Evolutionary conservation across 2,113 vertebrate species (phyloP).

Genomic region (Bostrychus sinensis): DNA sequence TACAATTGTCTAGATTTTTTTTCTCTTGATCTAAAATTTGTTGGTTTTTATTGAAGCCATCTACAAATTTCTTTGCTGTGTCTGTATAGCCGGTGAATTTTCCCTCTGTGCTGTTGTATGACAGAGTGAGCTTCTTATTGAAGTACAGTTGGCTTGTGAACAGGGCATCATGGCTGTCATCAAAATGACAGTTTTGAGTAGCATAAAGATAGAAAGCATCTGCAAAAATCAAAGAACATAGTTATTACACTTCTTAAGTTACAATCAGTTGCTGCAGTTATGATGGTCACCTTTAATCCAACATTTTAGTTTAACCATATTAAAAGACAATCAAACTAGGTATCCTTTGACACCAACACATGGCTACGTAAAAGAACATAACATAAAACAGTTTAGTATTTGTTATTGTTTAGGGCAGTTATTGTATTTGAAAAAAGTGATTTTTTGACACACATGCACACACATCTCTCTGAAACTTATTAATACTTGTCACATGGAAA

Average conservation of each 20-base stretch:
- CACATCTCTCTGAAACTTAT: no score
- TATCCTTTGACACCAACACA: no score
- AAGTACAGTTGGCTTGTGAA: neutral
- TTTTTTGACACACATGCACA: no score
- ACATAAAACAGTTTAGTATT: no score
- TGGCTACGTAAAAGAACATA: no score
- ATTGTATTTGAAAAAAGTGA: no score
- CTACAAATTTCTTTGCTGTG: neutral
- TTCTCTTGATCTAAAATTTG: neutral
- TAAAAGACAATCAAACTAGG: neutral
- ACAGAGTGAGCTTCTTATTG: neutral
- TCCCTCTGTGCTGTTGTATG: slow-evolving; percentile 31
- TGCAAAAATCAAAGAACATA: neutral
- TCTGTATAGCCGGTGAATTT: slow-evolving; percentile 10
- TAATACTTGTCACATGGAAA: no score
- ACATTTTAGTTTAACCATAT: neutral
- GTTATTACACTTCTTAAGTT: neutral
- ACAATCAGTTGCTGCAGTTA: neutral
- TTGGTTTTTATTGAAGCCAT: neutral
- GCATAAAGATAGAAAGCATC: neutral
- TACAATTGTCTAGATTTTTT: neutral
- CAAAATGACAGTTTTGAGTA: neutral
- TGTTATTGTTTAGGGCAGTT: no score
- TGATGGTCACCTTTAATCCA: neutral
- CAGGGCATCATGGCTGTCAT: neutral